Conservation (phyloP, 2,113 vertebrate genomes). For the Carassius auratus region DNA sequence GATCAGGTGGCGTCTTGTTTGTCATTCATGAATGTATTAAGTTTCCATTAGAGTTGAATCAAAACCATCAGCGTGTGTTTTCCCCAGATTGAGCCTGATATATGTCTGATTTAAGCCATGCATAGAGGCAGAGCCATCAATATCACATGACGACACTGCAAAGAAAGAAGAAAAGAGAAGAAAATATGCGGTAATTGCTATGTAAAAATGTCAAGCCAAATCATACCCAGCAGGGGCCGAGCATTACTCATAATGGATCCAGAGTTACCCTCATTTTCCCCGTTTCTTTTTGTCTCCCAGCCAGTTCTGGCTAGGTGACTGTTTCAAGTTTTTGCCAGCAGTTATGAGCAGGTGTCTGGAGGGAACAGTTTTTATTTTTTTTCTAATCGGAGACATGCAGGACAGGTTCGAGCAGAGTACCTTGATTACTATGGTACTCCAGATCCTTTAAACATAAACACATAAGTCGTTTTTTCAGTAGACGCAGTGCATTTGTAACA, state of each 20-base stretch:
- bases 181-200: conserved; percentile 45
- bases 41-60: conserved; percentile 56
- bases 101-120: conserved; percentile 33
- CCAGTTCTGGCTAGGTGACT: no score
- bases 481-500: no score
- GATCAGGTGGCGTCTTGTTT: conserved; percentile 59
- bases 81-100: conserved; percentile 21
- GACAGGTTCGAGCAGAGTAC: background rate
- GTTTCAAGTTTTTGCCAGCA: conserved; percentile 28
- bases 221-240: conserved; percentile 37
- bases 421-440: background rate
- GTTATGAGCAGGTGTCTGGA: conserved; percentile 23
- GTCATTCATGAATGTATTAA: conserved; percentile 56
- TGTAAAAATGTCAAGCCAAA: conserved; percentile 57
- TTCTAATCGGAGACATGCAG: background rate
- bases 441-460: conserved; percentile 25
- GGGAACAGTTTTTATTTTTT: conserved; percentile 34
- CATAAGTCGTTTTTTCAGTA: no score
- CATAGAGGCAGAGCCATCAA: conserved; percentile 35
- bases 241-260: conserved; percentile 48
- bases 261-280: conserved; percentile 10
- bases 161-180: conserved; percentile 9
- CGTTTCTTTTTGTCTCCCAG: conserved; percentile 1
- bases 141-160: conserved; percentile 30
- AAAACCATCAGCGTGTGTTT: conserved; percentile 44